phyloP scores from a whole-genome alignment of 2,797 vertebrate genomes.

The Coendou prehensilis region DNA sequence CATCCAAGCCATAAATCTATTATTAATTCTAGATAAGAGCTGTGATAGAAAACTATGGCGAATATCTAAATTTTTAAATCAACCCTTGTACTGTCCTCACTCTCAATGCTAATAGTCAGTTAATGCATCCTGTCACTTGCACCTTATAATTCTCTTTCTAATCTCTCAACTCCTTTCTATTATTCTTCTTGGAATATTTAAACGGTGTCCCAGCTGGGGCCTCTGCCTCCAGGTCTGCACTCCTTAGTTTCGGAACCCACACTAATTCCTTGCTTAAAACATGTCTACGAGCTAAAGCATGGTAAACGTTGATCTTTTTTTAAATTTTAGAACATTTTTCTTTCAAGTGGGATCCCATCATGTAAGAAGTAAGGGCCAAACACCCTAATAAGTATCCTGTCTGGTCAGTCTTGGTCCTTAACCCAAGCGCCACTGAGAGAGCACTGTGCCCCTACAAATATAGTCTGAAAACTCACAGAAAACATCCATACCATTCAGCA shows the following conservation, averaged over 20 bases:
- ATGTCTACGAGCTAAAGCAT: neutral
- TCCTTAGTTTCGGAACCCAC: neutral
- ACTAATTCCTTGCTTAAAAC: neutral
- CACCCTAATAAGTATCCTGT: accelerated
- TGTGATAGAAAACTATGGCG: neutral
- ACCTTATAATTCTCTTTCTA: neutral
- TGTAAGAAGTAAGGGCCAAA: neutral
- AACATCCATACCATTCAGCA: no score
- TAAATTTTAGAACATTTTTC: conserved; percentile 40
- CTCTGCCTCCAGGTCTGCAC: neutral
- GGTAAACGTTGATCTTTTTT: neutral
- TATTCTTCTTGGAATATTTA: neutral
- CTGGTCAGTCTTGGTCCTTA: neutral
- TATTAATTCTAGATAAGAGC: neutral
- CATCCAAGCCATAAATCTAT: neutral
- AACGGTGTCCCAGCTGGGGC: neutral
- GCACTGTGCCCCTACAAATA: neutral
- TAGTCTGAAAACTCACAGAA: neutral
- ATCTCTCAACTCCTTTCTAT: neutral
- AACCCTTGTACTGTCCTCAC: neutral
- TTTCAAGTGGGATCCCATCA: neutral
- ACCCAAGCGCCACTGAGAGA: neutral
- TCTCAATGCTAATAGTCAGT: neutral
- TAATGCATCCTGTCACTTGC: neutral
- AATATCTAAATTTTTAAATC: neutral